Evolutionary conservation across 2,797 vertebrate species (phyloP).

Genomic region (Thunnus albacares): DNA sequence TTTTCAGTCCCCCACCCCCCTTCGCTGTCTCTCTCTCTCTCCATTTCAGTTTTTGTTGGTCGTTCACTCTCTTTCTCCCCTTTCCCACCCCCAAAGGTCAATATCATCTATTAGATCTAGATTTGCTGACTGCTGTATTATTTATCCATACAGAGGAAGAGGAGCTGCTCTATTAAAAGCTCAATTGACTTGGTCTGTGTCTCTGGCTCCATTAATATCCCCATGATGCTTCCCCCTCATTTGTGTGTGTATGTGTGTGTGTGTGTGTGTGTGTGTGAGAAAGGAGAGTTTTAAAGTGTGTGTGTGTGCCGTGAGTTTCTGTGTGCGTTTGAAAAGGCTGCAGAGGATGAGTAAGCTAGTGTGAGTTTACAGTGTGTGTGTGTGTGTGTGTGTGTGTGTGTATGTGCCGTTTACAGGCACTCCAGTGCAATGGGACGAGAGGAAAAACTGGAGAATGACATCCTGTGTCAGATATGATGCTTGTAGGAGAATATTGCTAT

Average conservation of each 20-base stretch:
- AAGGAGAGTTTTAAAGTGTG: slow-evolving; percentile 19
- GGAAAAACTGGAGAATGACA: slow-evolving; percentile 39
- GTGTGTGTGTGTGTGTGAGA: slow-evolving; percentile 31
- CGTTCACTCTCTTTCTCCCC: slow-evolving; percentile 34
- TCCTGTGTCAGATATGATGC: slow-evolving; percentile 50
- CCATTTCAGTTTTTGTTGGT: not conserved
- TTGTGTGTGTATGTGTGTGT: slow-evolving; percentile 39
- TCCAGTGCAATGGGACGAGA: slow-evolving; percentile 17
- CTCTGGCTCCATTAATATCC: slow-evolving; percentile 81
- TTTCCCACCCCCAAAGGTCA: slow-evolving; percentile 81
- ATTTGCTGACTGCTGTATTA: slow-evolving; percentile 87
- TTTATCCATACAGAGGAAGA: slow-evolving; percentile 80
- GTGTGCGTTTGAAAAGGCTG: slow-evolving; percentile 21
- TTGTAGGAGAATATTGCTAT: slow-evolving; percentile 48
- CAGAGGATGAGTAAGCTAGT: slow-evolving; percentile 35
- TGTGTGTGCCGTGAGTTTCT: slow-evolving; percentile 21
- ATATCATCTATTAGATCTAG: slow-evolving; percentile 85
- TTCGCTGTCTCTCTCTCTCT: not conserved
- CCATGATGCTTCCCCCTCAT: slow-evolving; percentile 60
- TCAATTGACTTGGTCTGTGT: slow-evolving; percentile 78
- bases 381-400: slow-evolving; percentile 1
- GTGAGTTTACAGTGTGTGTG: slow-evolving; percentile 23
- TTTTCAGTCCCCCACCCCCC: not conserved
- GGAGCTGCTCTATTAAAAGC: slow-evolving; percentile 85
- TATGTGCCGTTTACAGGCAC: slow-evolving; percentile 26